Conservation (phyloP, 2,113 vertebrate genomes). For the Calypte anna region DNA sequence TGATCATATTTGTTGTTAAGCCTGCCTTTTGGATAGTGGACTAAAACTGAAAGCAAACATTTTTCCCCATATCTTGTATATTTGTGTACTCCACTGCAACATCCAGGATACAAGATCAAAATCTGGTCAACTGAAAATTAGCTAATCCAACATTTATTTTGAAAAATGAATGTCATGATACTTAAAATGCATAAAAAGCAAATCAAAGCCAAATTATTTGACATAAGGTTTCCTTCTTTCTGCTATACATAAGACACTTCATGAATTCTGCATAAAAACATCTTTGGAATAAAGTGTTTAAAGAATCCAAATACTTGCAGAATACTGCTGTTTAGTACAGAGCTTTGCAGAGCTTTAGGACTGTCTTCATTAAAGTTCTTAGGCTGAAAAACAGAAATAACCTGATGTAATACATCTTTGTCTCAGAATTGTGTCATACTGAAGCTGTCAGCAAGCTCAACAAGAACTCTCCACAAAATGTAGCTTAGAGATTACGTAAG, state of each 20-base stretch:
- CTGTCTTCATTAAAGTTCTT: background rate
- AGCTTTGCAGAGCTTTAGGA: background rate
- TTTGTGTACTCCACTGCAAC: background rate
- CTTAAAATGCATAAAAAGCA: background rate
- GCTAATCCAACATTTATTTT: background rate
- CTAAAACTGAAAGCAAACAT: background rate
- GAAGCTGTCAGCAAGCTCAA: background rate
- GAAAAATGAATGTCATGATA: fast-evolving
- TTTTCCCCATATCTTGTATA: background rate
- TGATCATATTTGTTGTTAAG: background rate
- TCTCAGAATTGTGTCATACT: background rate
- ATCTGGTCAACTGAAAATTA: background rate
- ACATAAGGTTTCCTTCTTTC: background rate
- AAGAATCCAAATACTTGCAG: background rate
- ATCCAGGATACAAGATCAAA: background rate
- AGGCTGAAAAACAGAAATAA: background rate
- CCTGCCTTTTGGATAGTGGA: background rate
- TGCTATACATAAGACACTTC: background rate
- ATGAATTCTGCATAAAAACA: background rate
- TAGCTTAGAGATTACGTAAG: background rate
- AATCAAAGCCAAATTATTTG: background rate
- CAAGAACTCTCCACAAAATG: background rate
- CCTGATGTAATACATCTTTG: background rate
- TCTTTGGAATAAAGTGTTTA: background rate
- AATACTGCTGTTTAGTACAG: background rate